Percentiles rank a stretch among this genome's conserved stretches.
Evolutionary conservation across 2,888 invertebrate species (phyloP).

Genomic region (Globia sparganii): DNA sequence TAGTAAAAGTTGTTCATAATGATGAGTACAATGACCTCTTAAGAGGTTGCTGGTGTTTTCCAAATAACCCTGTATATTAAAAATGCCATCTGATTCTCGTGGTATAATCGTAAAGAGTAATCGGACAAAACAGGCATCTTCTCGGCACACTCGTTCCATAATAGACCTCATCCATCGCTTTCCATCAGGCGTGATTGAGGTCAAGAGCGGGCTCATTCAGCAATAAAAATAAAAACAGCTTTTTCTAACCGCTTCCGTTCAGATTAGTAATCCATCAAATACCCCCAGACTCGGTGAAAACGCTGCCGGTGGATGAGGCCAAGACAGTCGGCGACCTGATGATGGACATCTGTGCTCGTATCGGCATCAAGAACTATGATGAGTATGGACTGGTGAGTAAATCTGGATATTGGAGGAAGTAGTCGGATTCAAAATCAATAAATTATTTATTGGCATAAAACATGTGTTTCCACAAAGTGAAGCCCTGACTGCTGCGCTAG

Average conservation of each 20-base stretch:
- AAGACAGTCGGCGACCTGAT: constrained; percentile 98
- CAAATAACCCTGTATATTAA: too few species aligned
- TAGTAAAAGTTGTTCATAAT: too few species aligned
- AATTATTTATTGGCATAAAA: too few species aligned
- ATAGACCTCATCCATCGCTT: neutral
- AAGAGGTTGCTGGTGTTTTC: too few species aligned
- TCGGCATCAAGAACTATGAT: constrained; percentile 99
- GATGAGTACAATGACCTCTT: too few species aligned
- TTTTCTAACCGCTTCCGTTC: neutral
- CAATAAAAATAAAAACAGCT: neutral
- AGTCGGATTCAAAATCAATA: neutral
- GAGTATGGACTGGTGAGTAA: constrained; percentile 94
- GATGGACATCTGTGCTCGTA: constrained; percentile 98
- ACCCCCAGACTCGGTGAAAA: constrained; percentile 94
- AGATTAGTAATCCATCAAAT: neutral
- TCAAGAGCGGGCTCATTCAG: neutral
- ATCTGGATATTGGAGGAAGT: neutral
- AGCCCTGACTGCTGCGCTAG: too few species aligned
- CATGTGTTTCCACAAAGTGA: too few species aligned
- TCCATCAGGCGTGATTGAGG: too few species aligned
- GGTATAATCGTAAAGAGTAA: neutral
- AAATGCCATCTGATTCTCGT: neutral
- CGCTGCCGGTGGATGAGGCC: constrained; percentile 98
- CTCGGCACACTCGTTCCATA: too few species aligned
- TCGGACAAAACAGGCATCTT: neutral